Evolutionary conservation across 1,140 invertebrate genomes (phyloP).

Genomic region (Reticulitermes speratus): DNA sequence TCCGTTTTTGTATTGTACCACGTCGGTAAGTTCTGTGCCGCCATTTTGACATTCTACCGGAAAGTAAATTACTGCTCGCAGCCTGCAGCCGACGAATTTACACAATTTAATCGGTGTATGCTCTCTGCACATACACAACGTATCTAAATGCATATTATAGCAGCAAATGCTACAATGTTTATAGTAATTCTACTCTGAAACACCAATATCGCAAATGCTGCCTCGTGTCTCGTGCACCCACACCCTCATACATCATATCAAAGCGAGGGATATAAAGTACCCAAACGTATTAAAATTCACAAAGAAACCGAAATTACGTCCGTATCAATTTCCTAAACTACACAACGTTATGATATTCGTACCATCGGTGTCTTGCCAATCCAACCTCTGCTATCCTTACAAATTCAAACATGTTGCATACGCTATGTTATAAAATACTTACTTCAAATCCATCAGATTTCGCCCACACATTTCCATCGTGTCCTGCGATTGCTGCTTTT

Average conservation of each 20-base stretch:
- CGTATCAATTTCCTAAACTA: background rate
- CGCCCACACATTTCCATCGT: conserved; percentile 93
- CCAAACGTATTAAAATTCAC: background rate
- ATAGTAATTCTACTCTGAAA: background rate
- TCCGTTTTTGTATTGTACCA: background rate
- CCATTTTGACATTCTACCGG: conserved; percentile 52
- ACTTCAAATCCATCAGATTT: conserved; percentile 91
- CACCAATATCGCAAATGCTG: background rate
- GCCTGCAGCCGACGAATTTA: background rate
- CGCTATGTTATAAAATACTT: conserved; percentile 56
- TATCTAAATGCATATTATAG: background rate
- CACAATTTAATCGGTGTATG: background rate
- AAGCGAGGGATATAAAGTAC: too few relatives aligned
- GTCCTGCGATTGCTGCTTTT: conserved; percentile 91
- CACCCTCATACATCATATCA: background rate
- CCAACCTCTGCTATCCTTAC: background rate
- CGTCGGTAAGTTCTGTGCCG: conserved; percentile 36
- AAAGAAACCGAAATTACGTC: background rate
- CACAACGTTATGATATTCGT: background rate
- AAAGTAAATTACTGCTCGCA: conserved; percentile 40
- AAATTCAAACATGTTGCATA: background rate
- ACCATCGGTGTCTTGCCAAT: background rate
- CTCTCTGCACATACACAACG: background rate
- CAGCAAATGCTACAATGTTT: background rate
- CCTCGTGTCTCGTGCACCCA: background rate